Conservation (phyloP, 1,140 invertebrate species). For the Cydia fagiglandana region DNA sequence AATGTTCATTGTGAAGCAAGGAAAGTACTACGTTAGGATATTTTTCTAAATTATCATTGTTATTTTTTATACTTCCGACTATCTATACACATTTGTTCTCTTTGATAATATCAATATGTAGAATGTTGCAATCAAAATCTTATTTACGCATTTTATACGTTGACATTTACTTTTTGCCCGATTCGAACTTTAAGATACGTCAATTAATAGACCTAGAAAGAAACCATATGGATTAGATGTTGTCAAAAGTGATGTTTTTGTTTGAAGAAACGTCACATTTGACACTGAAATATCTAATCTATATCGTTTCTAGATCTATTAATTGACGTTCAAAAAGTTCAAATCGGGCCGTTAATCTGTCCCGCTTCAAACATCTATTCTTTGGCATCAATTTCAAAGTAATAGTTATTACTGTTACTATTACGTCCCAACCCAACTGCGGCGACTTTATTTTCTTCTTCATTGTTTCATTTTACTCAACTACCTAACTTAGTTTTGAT, state of each 20-base stretch:
- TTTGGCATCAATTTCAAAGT: background rate
- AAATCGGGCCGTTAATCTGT: too few species aligned
- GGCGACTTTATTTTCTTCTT: background rate
- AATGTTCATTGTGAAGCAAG: background rate
- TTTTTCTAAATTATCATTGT: background rate
- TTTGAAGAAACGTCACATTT: too few species aligned
- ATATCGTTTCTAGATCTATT: too few species aligned
- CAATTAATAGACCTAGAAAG: too few species aligned
- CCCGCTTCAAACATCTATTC: background rate
- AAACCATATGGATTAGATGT: too few species aligned
- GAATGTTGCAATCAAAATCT: too few species aligned
- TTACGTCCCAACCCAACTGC: background rate
- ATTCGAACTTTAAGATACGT: too few species aligned
- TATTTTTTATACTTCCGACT: background rate
- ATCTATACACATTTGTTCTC: background rate
- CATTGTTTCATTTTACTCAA: background rate
- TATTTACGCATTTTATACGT: too few species aligned
- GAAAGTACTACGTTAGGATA: background rate
- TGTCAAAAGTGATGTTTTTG: too few species aligned
- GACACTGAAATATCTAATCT: too few species aligned
- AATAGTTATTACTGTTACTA: background rate
- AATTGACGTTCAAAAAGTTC: too few species aligned
- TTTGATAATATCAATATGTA: too few species aligned
- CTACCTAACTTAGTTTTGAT: background rate
- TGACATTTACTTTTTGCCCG: background rate